phyloP scores from a whole-genome alignment of 1,140 invertebrate genomes.

The Macrocentrus cingulum region DNA sequence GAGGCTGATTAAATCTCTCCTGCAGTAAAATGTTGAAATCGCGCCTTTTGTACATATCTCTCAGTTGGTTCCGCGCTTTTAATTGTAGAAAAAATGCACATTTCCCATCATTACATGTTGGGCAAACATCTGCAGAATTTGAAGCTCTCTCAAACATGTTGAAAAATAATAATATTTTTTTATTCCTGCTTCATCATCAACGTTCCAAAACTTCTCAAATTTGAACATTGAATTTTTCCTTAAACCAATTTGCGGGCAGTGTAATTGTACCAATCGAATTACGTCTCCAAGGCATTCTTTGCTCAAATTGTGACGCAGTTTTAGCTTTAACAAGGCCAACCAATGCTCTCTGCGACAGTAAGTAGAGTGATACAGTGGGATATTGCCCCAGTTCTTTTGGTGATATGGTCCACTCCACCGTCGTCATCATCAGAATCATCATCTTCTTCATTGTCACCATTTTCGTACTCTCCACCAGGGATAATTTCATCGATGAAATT shows the following conservation, averaged over 20 bases:
- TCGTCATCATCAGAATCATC: too few relatives aligned
- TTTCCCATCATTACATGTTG: constrained; percentile 7
- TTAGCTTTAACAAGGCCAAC: too few relatives aligned
- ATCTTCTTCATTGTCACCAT: too few relatives aligned
- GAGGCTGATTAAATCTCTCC: constrained; percentile 13
- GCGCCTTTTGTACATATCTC: constrained; percentile 19
- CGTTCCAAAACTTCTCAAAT: constrained; percentile 6
- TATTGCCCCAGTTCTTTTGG: too few relatives aligned
- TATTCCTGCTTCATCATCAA: neutral
- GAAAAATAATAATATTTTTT: constrained; percentile 16
- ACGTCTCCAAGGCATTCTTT: constrained; percentile 27
- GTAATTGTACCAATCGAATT: constrained; percentile 25
- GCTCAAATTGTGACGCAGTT: constrained; percentile 24
- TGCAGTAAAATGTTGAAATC: constrained; percentile 22
- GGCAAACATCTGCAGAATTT: neutral
- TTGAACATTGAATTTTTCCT: constrained; percentile 20
- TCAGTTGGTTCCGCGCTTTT: constrained; percentile 14
- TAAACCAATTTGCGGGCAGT: constrained; percentile 21
- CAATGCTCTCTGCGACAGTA: too few relatives aligned
- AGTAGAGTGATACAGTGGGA: too few relatives aligned
- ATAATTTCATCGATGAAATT: too few relatives aligned
- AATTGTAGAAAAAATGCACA: constrained; percentile 22
- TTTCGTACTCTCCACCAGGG: too few relatives aligned
- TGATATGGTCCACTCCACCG: too few relatives aligned
- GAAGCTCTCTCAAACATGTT: neutral